Evolutionary conservation across 2,797 vertebrate species (phyloP), one percentile per base, ranked within the genome.

Genomic region (Onychomys torridus): DNA sequence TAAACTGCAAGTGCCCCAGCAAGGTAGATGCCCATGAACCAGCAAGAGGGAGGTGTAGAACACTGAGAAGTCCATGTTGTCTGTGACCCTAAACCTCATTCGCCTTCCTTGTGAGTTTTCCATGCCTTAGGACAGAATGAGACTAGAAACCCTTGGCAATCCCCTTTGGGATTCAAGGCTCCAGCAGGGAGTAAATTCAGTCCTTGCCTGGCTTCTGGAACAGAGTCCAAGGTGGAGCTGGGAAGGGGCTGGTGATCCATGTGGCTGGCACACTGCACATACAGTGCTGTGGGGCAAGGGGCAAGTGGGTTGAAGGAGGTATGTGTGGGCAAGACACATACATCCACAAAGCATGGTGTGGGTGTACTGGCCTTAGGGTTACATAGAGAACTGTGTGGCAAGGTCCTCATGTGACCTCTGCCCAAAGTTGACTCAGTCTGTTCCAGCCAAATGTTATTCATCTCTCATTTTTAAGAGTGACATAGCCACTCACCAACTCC

Each of bases 361-460:
- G 87, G 49, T 65, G 2, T 95, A 67, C 81, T 29, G 63, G n/a
- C 1, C 52, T 96, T 9, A 2, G 55, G 27, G 81, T 46, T 40
- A 73, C 76, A 52, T 37, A 0, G 2, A 65, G n/a, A 96, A 77
- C 69, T 10, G 61, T 79, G 86, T 90, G 91, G 82, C 77, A 91
- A 94, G 76, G 89, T 88, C 84, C 91, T 97, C 73, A 19, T 10
- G 23, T 94, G 90, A 94, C 92, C 89, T 90, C 83, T 90, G 27
- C 25, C 63, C 71, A 52, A 77, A 91, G 78, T 34, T 67, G 61
- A 89, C 73, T 96, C 89, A 78, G 6, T 86, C 71, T 89, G 32
- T 49, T 88, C 61, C 59, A 88, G n/a, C 49, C 90, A 86, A 95
- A n/a, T 97, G n/a, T 46, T 96, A 87, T 76, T 97, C 94, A 86